Evolutionary conservation across 2,888 invertebrate species (phyloP).

Genomic region (Acronicta aceris): DNA sequence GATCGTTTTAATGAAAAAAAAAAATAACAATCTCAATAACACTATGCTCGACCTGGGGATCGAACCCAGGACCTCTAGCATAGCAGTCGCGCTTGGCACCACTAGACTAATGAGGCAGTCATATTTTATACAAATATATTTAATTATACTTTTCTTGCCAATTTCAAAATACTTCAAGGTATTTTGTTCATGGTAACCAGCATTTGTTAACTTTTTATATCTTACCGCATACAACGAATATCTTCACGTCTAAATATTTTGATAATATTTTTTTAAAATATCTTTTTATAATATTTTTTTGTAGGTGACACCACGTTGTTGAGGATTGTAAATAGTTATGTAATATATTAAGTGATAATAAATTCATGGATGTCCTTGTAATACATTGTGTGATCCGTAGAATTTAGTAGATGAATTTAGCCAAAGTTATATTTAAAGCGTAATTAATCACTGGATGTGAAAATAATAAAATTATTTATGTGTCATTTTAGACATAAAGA

Average conservation of each 20-base stretch:
- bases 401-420: constrained; percentile 70
- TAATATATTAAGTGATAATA: constrained; percentile 63
- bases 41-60: too few relatives aligned
- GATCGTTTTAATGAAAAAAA: too few relatives aligned
- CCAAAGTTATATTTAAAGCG: constrained; percentile 51
- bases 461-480: neutral
- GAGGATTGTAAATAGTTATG: constrained; percentile 69
- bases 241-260: constrained; percentile 7
- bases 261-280: neutral
- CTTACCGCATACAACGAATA: constrained; percentile 51
- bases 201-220: constrained; percentile 2
- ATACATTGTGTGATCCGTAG: constrained; percentile 81
- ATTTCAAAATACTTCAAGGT: too few relatives aligned
- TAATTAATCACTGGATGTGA: constrained; percentile 22
- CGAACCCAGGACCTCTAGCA: too few relatives aligned
- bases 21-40: too few relatives aligned
- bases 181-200: too few relatives aligned
- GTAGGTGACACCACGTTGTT: constrained; percentile 25
- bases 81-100: too few relatives aligned
- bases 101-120: too few relatives aligned
- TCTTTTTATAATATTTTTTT: neutral
- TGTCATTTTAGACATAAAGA: constrained; percentile 7
- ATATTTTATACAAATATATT: too few relatives aligned
- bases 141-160: too few relatives aligned
- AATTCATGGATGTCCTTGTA: constrained; percentile 74